phyloP scores from a whole-genome alignment of 1,140 invertebrate genomes.

The Megathymus violae region DNA sequence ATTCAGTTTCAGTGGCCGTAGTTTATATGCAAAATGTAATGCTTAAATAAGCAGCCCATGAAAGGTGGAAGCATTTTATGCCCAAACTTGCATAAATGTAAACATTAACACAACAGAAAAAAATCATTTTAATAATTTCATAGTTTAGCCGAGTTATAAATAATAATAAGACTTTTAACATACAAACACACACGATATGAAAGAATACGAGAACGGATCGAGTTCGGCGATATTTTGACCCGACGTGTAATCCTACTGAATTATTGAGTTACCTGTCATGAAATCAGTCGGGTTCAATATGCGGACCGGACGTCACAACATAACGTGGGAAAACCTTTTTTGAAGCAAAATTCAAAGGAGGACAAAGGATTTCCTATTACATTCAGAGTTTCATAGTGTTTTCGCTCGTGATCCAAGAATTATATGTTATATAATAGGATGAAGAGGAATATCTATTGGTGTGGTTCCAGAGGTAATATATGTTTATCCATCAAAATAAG shows the following conservation, averaged over 20 bases:
- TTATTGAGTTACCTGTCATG: slow-evolving; percentile 51
- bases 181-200: no score
- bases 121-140: no score
- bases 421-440: no score
- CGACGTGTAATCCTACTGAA: slow-evolving; percentile 45
- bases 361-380: slow-evolving; percentile 30
- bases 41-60: slow-evolving; percentile 9
- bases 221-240: slow-evolving; percentile 16
- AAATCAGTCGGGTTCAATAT: slow-evolving; percentile 53
- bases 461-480: no score
- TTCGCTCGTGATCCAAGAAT: no score
- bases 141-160: no score
- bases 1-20: slow-evolving; percentile 23
- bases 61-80: slow-evolving; percentile 7
- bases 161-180: no score
- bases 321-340: slow-evolving; percentile 41
- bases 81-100: no score
- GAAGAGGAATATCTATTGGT: no score
- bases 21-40: slow-evolving; percentile 18
- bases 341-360: slow-evolving; percentile 34
- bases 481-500: no score
- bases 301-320: slow-evolving; percentile 44
- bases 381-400: slow-evolving; percentile 14
- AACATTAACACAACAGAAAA: no score
- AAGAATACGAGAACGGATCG: neutral